phyloP scores from a whole-genome alignment of 2,797 vertebrate genomes.

The Enteromius radiatus region DNA sequence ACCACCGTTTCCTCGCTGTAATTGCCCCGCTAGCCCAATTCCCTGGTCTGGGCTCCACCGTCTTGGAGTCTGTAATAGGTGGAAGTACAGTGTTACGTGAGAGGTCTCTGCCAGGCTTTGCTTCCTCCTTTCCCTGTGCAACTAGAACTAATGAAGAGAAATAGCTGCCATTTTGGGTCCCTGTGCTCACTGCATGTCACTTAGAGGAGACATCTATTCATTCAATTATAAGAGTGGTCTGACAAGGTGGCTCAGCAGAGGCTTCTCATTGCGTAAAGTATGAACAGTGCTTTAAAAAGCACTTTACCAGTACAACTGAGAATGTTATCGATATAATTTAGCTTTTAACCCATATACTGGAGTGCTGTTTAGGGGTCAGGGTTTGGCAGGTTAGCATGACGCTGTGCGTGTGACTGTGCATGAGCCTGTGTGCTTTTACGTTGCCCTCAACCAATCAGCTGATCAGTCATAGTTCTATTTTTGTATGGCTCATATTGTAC shows the following conservation, averaged over 20 bases:
- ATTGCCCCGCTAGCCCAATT: constrained; percentile 21
- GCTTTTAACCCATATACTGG: neutral
- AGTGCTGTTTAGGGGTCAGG: neutral
- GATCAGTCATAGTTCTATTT: neutral
- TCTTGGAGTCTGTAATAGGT: constrained; percentile 17
- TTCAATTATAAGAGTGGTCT: constrained; percentile 34
- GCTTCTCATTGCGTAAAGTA: constrained; percentile 17
- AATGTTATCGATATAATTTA: neutral
- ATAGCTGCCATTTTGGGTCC: constrained; percentile 51
- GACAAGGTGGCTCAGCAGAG: neutral
- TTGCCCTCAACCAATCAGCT: neutral
- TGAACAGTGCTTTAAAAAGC: neutral
- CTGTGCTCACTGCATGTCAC: constrained; percentile 47
- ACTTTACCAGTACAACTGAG: neutral
- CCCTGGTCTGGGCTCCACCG: neutral
- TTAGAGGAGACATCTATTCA: constrained; percentile 46
- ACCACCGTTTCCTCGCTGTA: neutral
- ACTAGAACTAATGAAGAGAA: constrained; percentile 52
- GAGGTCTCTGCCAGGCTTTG: constrained; percentile 20
- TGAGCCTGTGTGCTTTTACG: neutral
- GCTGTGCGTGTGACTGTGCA: too few species aligned
- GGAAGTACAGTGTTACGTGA: neutral
- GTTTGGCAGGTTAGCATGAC: neutral
- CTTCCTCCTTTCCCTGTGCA: constrained; percentile 20
- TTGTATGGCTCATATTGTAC: neutral